Evolutionary conservation across 2,113 vertebrate genomes (phyloP), one percentile per base, ranked within the genome.

Genomic region (Ranitomeya variabilis): DNA sequence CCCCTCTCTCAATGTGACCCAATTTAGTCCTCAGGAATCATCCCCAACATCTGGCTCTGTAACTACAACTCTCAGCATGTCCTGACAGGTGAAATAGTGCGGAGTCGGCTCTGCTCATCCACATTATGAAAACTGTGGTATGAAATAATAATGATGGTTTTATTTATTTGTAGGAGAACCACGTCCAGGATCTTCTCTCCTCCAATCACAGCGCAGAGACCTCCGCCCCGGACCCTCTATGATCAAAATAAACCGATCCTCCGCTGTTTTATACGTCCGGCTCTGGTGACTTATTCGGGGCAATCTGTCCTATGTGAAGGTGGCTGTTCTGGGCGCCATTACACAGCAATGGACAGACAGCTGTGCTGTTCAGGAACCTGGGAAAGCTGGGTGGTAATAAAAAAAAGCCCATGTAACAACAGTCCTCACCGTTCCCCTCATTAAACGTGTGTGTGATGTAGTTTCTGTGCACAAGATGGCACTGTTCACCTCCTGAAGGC

Each of bases 171-270:
- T 64, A 89, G 87, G 73, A 82, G 18, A 76, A 55, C 45, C 87
- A 66, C 13, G 52, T 55, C 2, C 59, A 66, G 18, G 26, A 74
- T n/a, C 77, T 84, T 9, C 77, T 88, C 19, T 80, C 78, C 6
- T 78, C 71, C 69, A 84, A 84, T 51, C 69, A 83, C 81, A 78
- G 80, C 19, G n/a, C 80, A 64, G 87, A 84, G 71, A 77, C 69
- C 23, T 15, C 60, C 23, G 15, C 45, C n/a, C 81, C 81, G 11
- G 87, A 89, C 59, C 80, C 81, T 45, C 60, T 89, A n/a, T 89
- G 18, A 73, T 37, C 31, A 52, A 13, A 84, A 84, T 89, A 89
- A 89, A 89, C 81, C 21, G 57, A 69, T 66, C 59, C 21, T 66
- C 45, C 14, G 52, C 14, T 62, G 66, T 78, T 89, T 79, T 78